phyloP scores from a whole-genome alignment of 2,888 invertebrate genomes.

The Trissonchulus latispiculum region DNA sequence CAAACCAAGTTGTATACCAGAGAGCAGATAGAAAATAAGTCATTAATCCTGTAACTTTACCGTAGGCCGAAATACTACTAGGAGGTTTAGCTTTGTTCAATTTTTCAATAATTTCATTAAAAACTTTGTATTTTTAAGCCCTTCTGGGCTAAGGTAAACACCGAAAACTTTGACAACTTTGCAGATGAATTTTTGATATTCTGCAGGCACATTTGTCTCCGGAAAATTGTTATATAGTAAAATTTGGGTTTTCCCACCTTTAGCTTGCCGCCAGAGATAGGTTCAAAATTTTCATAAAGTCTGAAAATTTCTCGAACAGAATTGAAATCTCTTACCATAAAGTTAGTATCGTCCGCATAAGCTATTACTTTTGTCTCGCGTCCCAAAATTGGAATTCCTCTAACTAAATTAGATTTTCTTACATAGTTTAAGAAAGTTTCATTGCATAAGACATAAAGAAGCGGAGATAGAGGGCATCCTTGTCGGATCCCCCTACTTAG shows the following conservation, averaged over 20 bases:
- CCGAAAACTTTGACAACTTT: too few species aligned
- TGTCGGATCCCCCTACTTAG: slow-evolving; percentile 5
- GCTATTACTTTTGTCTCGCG: background rate
- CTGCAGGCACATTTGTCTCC: too few species aligned
- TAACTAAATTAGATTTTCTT: background rate
- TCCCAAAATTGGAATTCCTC: background rate
- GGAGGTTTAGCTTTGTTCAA: too few species aligned
- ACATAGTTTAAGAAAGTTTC: background rate
- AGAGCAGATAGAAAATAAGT: background rate
- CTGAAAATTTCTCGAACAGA: background rate
- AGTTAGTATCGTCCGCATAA: background rate
- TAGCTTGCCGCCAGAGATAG: background rate
- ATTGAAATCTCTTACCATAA: background rate
- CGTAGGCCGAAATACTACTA: background rate
- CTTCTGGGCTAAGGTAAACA: background rate
- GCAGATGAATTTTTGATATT: too few species aligned
- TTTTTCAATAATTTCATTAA: too few species aligned
- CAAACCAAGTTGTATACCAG: background rate
- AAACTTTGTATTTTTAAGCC: background rate
- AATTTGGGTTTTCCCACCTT: too few species aligned
- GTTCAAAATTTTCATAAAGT: background rate
- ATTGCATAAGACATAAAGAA: background rate
- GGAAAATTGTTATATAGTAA: too few species aligned
- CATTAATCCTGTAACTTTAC: background rate
- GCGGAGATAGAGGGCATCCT: background rate